phyloP scores from a whole-genome alignment of 2,888 invertebrate genomes.

The Troglohyphantes excavatus region DNA sequence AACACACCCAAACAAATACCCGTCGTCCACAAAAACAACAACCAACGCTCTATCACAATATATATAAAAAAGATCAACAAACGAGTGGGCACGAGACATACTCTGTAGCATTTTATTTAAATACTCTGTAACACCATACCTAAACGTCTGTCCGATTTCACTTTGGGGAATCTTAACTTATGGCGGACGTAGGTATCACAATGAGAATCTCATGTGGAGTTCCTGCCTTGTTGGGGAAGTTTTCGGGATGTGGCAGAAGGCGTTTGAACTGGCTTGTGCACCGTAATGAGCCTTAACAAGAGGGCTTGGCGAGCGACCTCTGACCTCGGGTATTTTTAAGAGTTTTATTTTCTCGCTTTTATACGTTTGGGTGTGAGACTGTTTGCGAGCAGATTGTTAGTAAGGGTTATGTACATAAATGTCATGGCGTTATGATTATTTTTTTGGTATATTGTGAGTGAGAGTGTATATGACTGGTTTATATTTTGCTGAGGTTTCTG shows the following conservation, averaged over 20 bases:
- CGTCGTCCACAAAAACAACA: neutral
- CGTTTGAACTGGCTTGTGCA: constrained; percentile 11
- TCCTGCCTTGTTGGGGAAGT: neutral
- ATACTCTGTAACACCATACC: neutral
- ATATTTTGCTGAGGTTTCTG: too few relatives aligned
- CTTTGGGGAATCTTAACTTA: neutral
- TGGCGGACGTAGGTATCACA: neutral
- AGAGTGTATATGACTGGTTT: too few relatives aligned
- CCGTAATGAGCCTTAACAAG: constrained; percentile 39
- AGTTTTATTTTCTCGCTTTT: constrained; percentile 24
- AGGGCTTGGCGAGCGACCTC: constrained; percentile 27
- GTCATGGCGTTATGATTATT: neutral
- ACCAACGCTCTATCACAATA: neutral
- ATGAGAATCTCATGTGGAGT: neutral
- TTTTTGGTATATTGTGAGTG: too few relatives aligned
- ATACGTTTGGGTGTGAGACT: constrained; percentile 35
- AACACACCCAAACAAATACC: neutral
- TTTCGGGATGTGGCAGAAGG: neutral
- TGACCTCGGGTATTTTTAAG: neutral
- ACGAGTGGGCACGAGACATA: neutral
- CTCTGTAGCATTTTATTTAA: neutral
- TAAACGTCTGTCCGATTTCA: neutral
- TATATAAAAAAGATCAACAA: neutral
- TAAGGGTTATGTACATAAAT: neutral
- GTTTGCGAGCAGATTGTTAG: neutral